These are phyloP conservation scores for Hermetia illucens DNA, from an alignment of 1,140 invertebrate genomes.

Conservation along the genomic window DNA sequence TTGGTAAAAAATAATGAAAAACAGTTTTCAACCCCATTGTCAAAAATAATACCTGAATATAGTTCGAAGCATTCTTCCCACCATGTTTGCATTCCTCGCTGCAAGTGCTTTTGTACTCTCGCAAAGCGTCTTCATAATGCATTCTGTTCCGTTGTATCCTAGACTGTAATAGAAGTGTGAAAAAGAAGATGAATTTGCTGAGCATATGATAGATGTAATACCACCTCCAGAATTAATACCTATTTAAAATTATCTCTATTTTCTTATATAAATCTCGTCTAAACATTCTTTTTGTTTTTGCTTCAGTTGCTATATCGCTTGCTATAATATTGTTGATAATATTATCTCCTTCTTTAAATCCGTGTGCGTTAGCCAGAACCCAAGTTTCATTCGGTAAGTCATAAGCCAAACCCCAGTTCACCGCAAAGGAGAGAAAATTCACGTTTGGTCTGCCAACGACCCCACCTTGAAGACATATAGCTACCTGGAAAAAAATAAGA, in stretches of 20 bases:
- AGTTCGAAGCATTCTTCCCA: conserved; percentile 55
- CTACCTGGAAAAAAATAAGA: conserved; percentile 19
- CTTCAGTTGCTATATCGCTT: conserved; percentile 46
- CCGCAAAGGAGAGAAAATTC: conserved; percentile 21
- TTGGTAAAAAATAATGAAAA: too few relatives aligned
- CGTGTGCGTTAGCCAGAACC: conserved; percentile 34
- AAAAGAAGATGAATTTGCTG: too few relatives aligned
- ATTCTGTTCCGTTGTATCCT: conserved; percentile 49
- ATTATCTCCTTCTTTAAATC: conserved; percentile 27
- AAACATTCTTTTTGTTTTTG: conserved; percentile 26
- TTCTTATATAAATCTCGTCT: neutral
- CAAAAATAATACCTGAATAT: conserved; percentile 32
- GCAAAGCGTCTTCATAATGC: conserved; percentile 50
- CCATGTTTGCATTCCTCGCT: conserved; percentile 42
- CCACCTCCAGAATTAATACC: too few relatives aligned
- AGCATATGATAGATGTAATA: too few relatives aligned
- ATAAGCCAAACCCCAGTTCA: conserved; percentile 61
- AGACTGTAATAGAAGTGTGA: too few relatives aligned
- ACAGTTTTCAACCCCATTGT: too few relatives aligned
- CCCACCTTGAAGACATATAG: conserved; percentile 26
- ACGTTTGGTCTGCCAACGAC: conserved; percentile 26
- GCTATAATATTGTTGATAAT: conserved; percentile 38
- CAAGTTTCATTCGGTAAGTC: conserved; percentile 55
- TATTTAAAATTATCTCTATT: neutral
- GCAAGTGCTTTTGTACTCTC: conserved; percentile 49